These are phyloP conservation scores for Xiphophorus maculatus DNA, from an alignment of 2,113 vertebrate species.

Conservation along the genomic window DNA sequence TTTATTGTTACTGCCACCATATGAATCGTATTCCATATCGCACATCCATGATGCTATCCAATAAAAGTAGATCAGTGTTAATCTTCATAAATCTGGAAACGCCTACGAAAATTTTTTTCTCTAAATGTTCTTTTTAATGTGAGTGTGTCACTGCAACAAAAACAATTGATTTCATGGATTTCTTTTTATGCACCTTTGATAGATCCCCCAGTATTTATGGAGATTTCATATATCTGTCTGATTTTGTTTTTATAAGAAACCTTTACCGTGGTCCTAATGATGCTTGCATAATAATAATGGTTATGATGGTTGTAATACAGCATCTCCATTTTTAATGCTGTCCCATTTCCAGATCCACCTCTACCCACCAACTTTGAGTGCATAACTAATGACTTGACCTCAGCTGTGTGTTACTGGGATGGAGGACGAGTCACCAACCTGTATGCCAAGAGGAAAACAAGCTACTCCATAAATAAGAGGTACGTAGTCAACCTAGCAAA, in stretches of 20 bases:
- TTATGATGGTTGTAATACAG: not conserved
- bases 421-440: conserved; percentile 59
- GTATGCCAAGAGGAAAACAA: conserved; percentile 41
- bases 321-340: not conserved
- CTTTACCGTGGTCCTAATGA: not conserved
- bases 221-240: not conserved
- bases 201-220: not conserved
- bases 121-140: not conserved
- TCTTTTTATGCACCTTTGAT: not conserved
- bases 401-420: conserved; percentile 74
- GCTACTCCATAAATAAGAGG: conserved; percentile 74
- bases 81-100: not conserved
- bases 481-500: conserved; percentile 27
- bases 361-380: conserved; percentile 70
- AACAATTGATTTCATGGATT: too few relatives aligned
- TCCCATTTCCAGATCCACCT: conserved; percentile 72
- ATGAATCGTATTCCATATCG: too few relatives aligned
- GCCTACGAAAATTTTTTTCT: not conserved
- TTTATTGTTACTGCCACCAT: too few relatives aligned
- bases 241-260: not conserved
- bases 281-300: too few relatives aligned
- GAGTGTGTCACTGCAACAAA: too few relatives aligned
- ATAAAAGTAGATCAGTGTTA: not conserved
- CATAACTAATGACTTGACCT: conserved; percentile 73
- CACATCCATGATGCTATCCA: too few relatives aligned